Conservation (phyloP, 2,113 vertebrate genomes). For the Prunella fulvescens region DNA sequence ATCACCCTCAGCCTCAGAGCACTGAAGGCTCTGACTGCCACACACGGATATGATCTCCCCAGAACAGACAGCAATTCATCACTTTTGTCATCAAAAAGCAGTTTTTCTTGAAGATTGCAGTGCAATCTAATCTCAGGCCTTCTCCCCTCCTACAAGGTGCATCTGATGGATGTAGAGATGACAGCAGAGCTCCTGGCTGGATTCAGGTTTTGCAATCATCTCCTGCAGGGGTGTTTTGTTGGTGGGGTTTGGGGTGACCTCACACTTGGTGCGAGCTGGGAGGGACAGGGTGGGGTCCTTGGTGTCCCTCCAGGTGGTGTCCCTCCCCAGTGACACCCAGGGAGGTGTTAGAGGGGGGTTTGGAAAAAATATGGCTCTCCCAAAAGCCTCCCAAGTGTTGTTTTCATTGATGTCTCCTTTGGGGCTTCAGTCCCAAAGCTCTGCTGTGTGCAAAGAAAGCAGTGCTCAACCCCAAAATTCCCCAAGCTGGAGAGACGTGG, state of each 20-base stretch:
- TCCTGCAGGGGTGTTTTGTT: neutral
- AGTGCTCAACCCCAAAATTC: neutral
- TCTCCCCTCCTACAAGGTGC: neutral
- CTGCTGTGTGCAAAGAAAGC: neutral
- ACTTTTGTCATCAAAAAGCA: neutral
- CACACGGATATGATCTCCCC: neutral
- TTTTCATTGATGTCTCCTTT: neutral
- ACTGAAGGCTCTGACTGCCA: fast-evolving
- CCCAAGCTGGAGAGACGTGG: neutral
- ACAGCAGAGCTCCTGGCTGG: neutral
- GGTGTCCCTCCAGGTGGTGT: neutral
- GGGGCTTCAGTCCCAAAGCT: neutral
- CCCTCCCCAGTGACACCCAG: neutral
- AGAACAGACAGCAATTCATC: neutral
- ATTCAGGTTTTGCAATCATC: neutral
- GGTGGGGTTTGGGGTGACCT: neutral
- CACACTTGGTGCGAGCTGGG: neutral
- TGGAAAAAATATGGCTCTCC: neutral
- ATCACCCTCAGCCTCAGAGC: neutral
- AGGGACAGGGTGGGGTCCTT: neutral
- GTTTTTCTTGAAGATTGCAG: neutral
- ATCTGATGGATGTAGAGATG: neutral
- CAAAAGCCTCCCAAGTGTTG: neutral
- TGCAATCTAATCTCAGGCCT: neutral
- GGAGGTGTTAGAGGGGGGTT: neutral